Conservation (phyloP, 2,797 vertebrate species). For the Catostomus latipinnis region DNA sequence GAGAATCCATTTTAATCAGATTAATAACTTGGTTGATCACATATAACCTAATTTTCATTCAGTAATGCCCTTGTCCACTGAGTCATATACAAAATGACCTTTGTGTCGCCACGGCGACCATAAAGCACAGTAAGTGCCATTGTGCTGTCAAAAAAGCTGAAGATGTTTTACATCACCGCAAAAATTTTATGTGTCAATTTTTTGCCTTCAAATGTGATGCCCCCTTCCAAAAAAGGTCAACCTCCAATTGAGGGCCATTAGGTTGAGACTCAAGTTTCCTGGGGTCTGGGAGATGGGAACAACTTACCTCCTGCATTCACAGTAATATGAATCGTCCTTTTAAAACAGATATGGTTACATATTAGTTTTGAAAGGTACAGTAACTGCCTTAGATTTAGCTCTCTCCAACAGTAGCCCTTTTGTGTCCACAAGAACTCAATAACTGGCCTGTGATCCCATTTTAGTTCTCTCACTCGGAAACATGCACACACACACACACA, state of each 20-base stretch:
- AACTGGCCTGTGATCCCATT: slow-evolving; percentile 86
- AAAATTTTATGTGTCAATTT: slow-evolving; percentile 91
- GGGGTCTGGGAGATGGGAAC: slow-evolving; percentile 89
- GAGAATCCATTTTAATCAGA: slow-evolving; percentile 99
- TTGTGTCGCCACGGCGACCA: slow-evolving; percentile 92
- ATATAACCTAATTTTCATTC: slow-evolving; percentile 99
- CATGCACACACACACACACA: slow-evolving; percentile 8
- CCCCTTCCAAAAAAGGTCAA: slow-evolving; percentile 94
- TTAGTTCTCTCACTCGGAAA: slow-evolving; percentile 50
- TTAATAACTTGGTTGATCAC: slow-evolving; percentile 99
- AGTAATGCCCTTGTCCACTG: slow-evolving; percentile 93
- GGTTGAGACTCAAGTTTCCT: slow-evolving; percentile 94
- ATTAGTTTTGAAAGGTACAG: slow-evolving; percentile 98
- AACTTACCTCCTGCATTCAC: slow-evolving; percentile 90
- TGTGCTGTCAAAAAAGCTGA: slow-evolving; percentile 94
- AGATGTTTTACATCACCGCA: slow-evolving; percentile 98
- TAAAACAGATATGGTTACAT: slow-evolving; percentile 99
- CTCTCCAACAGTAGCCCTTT: slow-evolving; percentile 88
- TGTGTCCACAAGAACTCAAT: slow-evolving; percentile 88
- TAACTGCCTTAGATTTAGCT: slow-evolving; percentile 85
- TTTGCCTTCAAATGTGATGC: slow-evolving; percentile 86
- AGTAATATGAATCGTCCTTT: slow-evolving; percentile 99
- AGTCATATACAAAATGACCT: slow-evolving; percentile 97
- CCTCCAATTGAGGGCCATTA: slow-evolving; percentile 94
- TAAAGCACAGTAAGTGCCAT: slow-evolving; percentile 96